These are phyloP conservation scores for Todus mexicanus DNA, from an alignment of 2,797 vertebrate genomes.

Conservation along the genomic window DNA sequence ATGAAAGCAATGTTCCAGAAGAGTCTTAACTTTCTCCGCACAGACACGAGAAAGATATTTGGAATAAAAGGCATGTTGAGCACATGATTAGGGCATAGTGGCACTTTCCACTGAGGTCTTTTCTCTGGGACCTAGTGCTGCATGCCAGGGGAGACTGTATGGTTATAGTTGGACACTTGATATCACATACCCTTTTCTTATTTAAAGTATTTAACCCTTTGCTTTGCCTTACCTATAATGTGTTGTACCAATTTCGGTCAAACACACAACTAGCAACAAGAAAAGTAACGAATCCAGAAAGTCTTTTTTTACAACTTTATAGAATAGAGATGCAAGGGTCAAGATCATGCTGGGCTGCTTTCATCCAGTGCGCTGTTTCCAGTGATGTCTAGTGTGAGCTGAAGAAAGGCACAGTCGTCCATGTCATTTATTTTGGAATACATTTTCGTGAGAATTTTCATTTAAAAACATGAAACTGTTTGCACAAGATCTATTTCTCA, in stretches of 20 bases:
- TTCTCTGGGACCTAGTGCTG: neutral
- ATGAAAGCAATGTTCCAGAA: neutral
- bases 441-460: neutral
- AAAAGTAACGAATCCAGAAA: neutral
- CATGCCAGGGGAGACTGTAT: neutral
- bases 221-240: neutral
- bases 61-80: neutral
- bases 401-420: neutral
- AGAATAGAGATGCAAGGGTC: neutral
- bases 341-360: neutral
- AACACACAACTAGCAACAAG: neutral
- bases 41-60: neutral
- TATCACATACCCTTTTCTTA: neutral
- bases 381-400: neutral
- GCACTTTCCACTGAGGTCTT: neutral
- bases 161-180: neutral
- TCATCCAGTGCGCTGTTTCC: neutral
- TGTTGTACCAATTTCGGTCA: neutral
- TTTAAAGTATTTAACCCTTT: neutral
- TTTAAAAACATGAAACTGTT: neutral
- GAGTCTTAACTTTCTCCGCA: neutral
- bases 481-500: neutral
- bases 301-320: neutral
- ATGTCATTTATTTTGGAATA: neutral
- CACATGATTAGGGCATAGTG: neutral